Base-by-base conservation (phyloP, 2,797 vertebrate genomes). In the Monodelphis domestica region DNA sequence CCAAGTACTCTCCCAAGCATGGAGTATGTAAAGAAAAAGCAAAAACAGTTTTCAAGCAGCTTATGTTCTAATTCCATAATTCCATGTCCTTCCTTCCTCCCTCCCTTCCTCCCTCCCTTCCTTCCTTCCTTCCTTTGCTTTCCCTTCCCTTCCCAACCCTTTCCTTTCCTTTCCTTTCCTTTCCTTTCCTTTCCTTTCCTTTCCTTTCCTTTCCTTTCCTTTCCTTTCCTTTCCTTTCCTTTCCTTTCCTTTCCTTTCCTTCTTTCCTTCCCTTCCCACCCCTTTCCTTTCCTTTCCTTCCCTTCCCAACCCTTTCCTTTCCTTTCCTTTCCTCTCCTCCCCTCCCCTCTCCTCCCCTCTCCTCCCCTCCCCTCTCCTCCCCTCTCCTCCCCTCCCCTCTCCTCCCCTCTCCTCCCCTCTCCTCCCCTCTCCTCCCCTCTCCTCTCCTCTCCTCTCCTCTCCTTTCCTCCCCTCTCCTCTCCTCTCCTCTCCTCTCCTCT, bases 71-170 rank as follows among this genome's bases (percentile, higher is more conserved):
- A 45, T 78, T 45, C 17, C 7, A 78, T 70, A 70, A 38, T 70
- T 70, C 17, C 6, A 38, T 70, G 70, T 70, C 5, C 54, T 5
- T 78, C 17, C 24, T 78, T 45, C 10, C 70, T 78, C 45, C n/a
- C 0, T 70, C n/a, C 30, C 15, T 30, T 30, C 9, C 12, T 6
- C 26, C 26, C 26, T 55, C 4, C 30, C 17, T 30, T 2, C 30
- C 3, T 2, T 1, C n/a, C 1, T 5, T 1, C 70, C 5, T 7
- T 7, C 38, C 1, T 2, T 12, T 63, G 4, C 1, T 56, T 29
- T 29, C 11, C 17, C 24, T 78, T 45, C 10, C 70, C 28, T 10
- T 78, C 45, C n/a, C 0, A 12, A 54, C 53, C 2, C 5, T 54
- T 12, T 70, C n/a, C 30, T 15, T 30, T 30, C 9, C 12, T 6